Base-by-base conservation (phyloP, 35 echinoderm and acorn worm genomes). In the Apostichopus parvimensis region DNA sequence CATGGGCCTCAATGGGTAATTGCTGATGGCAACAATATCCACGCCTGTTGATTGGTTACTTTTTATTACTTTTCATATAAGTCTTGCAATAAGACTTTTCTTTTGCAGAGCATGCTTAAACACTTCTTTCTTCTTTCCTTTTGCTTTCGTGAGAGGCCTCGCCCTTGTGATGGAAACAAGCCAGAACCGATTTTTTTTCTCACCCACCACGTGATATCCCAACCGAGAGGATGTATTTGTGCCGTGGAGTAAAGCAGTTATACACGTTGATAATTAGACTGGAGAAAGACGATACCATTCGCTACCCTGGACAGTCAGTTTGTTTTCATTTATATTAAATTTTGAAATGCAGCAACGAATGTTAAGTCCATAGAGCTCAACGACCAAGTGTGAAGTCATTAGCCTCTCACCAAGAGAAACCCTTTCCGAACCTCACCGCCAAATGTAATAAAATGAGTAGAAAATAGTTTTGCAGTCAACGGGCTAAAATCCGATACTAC, bases 381-480 rank as follows among this genome's bases (percentile, higher is more conserved):
- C 86, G 86, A 88, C 86, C 86, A 73, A 73, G 86, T 88, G 86
- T 88, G 89, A 91, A 91, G 89, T 91, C 89, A 91, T 91, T 91
- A 91, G 89, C 89, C 89, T 79, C 61, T 59, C 71, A 60, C 76
- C 68, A 88, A 88, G 86, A 88, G 78, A 79, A 61, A 91, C 89
- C 89, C 89, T 79, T 91, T 79, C 54, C 79, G 89, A 53, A 79
- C 89, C 89, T 91, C 89, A 78, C 89, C 79, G 89, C 89, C 89
- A 91, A 91, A 91, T 91, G 89, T 91, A 91, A 91, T 91, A 91
- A 91, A 91, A 91, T 91, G 89, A 91, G 89, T 79, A 91, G 89
- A 91, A 91, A 91, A 91, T 91, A 91, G 89, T 91, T 91, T 91
- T 91, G 89, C 89, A 91, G 89, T 91, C 89, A 91, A 91, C 89